phyloP scores from a whole-genome alignment of 2,113 vertebrate species.

The Maccullochella peelii region DNA sequence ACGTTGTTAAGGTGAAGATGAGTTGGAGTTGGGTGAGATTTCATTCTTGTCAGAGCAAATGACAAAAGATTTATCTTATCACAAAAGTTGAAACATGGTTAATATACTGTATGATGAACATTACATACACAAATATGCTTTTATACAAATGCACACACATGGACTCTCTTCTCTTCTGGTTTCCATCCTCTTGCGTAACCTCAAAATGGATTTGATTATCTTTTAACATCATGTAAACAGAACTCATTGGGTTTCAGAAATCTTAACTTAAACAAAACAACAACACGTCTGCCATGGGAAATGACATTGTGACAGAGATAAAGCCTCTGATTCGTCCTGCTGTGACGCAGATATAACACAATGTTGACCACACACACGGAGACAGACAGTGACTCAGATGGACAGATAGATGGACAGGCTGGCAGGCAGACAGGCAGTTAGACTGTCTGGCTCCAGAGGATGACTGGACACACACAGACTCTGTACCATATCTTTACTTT shows the following conservation, averaged over 20 bases:
- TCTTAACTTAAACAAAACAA: slow-evolving; percentile 5
- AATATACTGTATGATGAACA: neutral
- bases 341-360: neutral
- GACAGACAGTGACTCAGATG: slow-evolving; percentile 18
- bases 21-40: neutral
- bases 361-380: neutral
- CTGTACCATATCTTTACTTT: neutral
- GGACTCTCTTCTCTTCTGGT: neutral
- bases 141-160: neutral
- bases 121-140: neutral
- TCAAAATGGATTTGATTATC: neutral
- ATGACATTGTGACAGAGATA: neutral
- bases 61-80: neutral
- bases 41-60: neutral
- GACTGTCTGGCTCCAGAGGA: slow-evolving; percentile 25
- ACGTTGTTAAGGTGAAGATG: neutral
- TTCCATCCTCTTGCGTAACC: neutral
- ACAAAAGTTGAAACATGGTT: neutral
- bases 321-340: neutral
- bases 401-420: slow-evolving; percentile 65
- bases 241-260: neutral
- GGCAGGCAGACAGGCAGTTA: slow-evolving; percentile 26
- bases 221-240: neutral
- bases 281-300: neutral
- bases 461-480: slow-evolving; percentile 22